Evolutionary conservation across 2,797 vertebrate species (phyloP), one percentile per base, ranked within the genome.

Genomic region (Mastacembelus armatus): DNA sequence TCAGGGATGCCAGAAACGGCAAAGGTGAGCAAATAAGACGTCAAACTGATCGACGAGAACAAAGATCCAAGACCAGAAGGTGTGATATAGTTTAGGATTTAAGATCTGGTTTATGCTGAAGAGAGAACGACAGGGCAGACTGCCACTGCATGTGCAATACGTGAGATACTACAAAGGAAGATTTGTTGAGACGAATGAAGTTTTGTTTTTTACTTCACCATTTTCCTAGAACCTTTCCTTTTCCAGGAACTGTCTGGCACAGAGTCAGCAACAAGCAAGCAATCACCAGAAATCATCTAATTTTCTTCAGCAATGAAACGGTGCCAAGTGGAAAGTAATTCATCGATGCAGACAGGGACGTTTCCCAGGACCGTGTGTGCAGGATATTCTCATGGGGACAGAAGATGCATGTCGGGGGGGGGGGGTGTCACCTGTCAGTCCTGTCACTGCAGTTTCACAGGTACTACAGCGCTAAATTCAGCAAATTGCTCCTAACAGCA

Each of bases 241-340:
- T n/a, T n/a, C 30, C 57, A 70, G 56, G 39, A 64, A 39, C 45
- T 52, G 47, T 22, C 58, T 39, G 74, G 43, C 44, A 77, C 69
- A 15, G 42, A 36, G 55, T 45, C 45, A 43, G 22, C 62, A 57
- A 8, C 24, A 39, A 26, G 52, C 2, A 12, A 47, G 33, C 42
- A 60, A 66, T 62, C 43, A 71, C 40, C 49, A 32, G 30, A 65
- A 75, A 75, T 51, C 5, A 63, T 73, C 55, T 68, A 24, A 77
- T 81, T 71, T 78, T 58, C 51, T 36, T 48, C 6, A 0, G 22
- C 32, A 26, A 32, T 7, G 10, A 72, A 56, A 63, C 58, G 30
- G 56, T 40, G 65, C 56, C 45, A 36, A 62, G 16, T 26, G 61
- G 10, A 56, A 52, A 40, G 29, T 19, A 26, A 33, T 73, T 57